phyloP scores from a whole-genome alignment of 2,888 invertebrate species.

The Melolontha melolontha region DNA sequence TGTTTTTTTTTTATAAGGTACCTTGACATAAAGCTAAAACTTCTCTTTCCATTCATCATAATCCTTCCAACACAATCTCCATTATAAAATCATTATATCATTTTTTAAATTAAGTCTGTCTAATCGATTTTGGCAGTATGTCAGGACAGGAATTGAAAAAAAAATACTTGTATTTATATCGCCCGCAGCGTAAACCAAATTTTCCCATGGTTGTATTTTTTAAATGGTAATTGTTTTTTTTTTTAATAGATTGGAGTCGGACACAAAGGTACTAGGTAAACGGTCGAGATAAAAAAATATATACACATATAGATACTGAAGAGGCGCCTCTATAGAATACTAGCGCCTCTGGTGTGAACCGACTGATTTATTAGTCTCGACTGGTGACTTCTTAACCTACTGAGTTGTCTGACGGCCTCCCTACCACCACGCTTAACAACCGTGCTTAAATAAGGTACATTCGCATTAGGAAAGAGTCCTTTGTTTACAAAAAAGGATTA shows the following conservation, averaged over 20 bases:
- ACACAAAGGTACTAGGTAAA: conserved; percentile 33
- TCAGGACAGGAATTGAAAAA: not conserved
- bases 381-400: conserved; percentile 36
- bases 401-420: conserved; percentile 16
- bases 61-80: not conserved
- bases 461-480: conserved; percentile 21
- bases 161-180: no score
- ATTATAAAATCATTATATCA: conserved; percentile 32
- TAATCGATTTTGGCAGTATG: conserved; percentile 35
- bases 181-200: conserved; percentile 5
- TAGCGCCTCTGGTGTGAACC: conserved; percentile 56
- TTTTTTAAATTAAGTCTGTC: conserved; percentile 31
- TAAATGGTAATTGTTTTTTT: conserved; percentile 29
- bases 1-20: no score
- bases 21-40: no score
- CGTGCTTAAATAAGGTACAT: conserved; percentile 27
- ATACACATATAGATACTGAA: not conserved
- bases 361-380: conserved; percentile 64
- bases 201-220: conserved; percentile 31
- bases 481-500: conserved; percentile 32
- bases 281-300: conserved; percentile 20
- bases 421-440: conserved; percentile 15
- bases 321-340: conserved; percentile 55
- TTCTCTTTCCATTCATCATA: no score
- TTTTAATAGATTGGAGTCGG: conserved; percentile 25